Evolutionary conservation across 2,113 vertebrate genomes (phyloP).

Genomic region (Eclectus roratus): DNA sequence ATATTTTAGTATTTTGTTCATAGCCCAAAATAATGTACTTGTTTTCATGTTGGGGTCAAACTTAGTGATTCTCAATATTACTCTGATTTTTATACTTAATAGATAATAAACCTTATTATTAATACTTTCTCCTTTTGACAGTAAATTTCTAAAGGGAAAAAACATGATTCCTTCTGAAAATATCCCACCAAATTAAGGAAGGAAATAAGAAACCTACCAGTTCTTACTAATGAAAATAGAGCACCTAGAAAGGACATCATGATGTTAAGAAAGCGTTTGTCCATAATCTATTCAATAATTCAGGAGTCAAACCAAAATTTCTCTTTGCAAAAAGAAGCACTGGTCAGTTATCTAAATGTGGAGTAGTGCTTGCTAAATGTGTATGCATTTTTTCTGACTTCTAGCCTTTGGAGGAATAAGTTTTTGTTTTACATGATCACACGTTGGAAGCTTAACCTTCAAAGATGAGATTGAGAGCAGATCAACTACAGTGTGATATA

Average conservation of each 20-base stretch:
- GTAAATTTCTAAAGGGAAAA: background rate
- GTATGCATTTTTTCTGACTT: background rate
- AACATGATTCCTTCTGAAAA: background rate
- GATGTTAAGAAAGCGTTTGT: background rate
- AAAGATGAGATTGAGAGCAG: background rate
- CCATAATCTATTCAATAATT: background rate
- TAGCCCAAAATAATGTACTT: background rate
- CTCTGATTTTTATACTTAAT: background rate
- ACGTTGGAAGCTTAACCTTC: background rate
- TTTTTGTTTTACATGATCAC: background rate
- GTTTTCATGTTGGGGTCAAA: background rate
- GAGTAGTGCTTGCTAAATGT: background rate
- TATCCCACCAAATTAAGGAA: background rate
- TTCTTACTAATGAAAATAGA: background rate
- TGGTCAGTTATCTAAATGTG: background rate
- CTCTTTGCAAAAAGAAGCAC: background rate
- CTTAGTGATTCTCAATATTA: background rate
- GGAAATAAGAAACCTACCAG: background rate
- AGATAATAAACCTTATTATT: background rate
- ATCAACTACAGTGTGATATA: background rate
- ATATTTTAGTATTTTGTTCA: background rate
- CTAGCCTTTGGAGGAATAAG: background rate
- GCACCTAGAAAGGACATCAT: background rate
- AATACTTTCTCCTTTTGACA: background rate
- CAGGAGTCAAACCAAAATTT: background rate